Conservation (phyloP, 1,140 invertebrate genomes). For the Megathymus violae region DNA sequence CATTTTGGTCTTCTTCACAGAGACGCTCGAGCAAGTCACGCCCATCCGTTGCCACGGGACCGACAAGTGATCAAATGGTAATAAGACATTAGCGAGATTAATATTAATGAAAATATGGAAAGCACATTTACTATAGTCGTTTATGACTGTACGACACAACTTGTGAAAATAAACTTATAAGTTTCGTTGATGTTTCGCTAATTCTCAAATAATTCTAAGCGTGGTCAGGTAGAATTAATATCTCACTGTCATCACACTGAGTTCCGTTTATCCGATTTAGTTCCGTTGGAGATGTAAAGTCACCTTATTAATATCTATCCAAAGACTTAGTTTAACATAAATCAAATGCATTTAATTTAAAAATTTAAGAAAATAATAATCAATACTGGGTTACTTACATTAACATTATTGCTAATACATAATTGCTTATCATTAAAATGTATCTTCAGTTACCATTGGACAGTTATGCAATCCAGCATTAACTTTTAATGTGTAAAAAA, state of each 20-base stretch:
- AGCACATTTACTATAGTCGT: neutral
- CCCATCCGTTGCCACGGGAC: neutral
- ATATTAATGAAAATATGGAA: neutral
- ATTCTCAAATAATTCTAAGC: constrained; percentile 10
- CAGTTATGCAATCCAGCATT: too few relatives aligned
- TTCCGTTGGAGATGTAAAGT: constrained; percentile 19
- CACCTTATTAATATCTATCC: neutral
- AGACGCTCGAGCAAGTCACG: constrained; percentile 11
- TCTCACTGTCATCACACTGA: constrained; percentile 18
- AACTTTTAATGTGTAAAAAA: too few relatives aligned
- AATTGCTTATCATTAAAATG: too few relatives aligned
- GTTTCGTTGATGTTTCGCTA: neutral
- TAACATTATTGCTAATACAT: too few relatives aligned
- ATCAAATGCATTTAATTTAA: neutral
- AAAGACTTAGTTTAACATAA: constrained; percentile 21
- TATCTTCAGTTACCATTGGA: too few relatives aligned
- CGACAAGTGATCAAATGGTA: constrained; percentile 9
- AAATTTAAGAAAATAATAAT: too few relatives aligned
- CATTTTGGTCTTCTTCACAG: constrained; percentile 24
- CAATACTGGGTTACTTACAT: too few relatives aligned
- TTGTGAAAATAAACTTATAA: constrained; percentile 4
- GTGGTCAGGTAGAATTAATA: constrained; percentile 17
- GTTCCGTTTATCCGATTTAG: too few relatives aligned
- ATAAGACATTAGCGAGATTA: constrained; percentile 12
- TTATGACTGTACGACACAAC: neutral